Conservation (phyloP, 1,140 invertebrate species). For the Linepithema humile region DNA sequence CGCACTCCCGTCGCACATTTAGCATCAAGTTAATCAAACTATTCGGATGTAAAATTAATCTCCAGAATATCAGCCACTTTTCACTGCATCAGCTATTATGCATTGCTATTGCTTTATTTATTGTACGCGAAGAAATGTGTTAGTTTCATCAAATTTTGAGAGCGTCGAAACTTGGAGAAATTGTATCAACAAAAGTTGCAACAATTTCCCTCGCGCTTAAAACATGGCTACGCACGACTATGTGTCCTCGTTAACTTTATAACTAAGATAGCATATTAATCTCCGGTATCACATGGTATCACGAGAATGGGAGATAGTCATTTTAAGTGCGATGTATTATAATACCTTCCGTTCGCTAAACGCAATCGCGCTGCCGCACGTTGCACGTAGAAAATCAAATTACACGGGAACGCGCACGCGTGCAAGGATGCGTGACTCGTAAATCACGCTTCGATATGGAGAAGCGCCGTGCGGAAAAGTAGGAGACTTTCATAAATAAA, state of each 20-base stretch:
- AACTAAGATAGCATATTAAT: slow-evolving; percentile 17
- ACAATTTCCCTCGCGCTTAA: not conserved
- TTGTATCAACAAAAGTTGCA: too few relatives aligned
- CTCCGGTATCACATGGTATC: slow-evolving; percentile 5
- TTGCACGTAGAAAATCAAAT: slow-evolving; percentile 43
- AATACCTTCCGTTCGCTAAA: slow-evolving; percentile 18
- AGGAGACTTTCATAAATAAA: slow-evolving; percentile 36
- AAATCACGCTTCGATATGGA: slow-evolving; percentile 39
- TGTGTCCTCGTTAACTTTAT: not conserved
- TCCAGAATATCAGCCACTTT: too few relatives aligned
- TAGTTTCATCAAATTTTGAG: too few relatives aligned
- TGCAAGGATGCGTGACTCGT: slow-evolving; percentile 38
- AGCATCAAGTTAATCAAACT: not conserved
- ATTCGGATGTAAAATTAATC: too few relatives aligned
- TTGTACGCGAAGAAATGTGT: too few relatives aligned
- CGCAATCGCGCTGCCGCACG: not conserved
- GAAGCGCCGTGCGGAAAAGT: slow-evolving; percentile 25
- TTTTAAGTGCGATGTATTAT: not conserved
- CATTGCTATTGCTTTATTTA: not conserved
- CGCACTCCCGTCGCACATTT: not conserved
- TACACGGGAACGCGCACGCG: slow-evolving; percentile 22
- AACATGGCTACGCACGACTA: not conserved
- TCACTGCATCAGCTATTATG: not conserved
- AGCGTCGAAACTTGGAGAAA: not conserved
- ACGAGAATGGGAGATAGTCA: not conserved